These are phyloP conservation scores for Dichetophora obliterata DNA, from an alignment of 2,888 invertebrate genomes.

Conservation along the genomic window DNA sequence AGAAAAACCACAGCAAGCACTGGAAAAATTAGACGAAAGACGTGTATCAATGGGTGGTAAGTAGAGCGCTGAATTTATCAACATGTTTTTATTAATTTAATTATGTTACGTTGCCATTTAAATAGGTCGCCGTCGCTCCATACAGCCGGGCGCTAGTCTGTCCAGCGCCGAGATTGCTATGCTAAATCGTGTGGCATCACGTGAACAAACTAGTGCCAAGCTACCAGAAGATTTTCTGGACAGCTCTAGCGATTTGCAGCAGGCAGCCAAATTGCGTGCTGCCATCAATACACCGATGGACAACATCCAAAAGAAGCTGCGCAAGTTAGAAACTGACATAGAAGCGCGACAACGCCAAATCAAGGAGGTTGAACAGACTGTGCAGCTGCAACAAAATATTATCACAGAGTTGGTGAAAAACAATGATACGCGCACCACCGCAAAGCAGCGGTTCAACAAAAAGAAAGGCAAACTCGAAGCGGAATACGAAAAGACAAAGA, in stretches of 20 bases:
- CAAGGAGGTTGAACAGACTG: conserved; percentile 77
- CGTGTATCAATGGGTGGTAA: conserved; percentile 56
- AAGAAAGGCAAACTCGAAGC: conserved; percentile 75
- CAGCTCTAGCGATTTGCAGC: conserved; percentile 57
- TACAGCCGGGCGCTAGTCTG: conserved; percentile 75
- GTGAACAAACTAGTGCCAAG: conserved; percentile 54
- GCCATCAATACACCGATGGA: conserved; percentile 62
- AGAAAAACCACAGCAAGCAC: conserved; percentile 31
- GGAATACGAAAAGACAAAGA: conserved; percentile 74
- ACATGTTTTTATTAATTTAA: neutral
- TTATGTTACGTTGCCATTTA: neutral
- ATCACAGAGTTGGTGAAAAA: conserved; percentile 78
- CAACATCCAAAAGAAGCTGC: conserved; percentile 65
- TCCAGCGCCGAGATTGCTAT: conserved; percentile 75
- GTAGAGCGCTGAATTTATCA: conserved; percentile 11
- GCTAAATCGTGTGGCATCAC: conserved; percentile 73
- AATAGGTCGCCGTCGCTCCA: conserved; percentile 71
- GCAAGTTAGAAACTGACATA: conserved; percentile 72
- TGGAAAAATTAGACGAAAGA: conserved; percentile 55
- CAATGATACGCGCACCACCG: conserved; percentile 73
- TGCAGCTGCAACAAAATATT: conserved; percentile 81
- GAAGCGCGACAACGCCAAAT: conserved; percentile 78
- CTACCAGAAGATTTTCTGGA: conserved; percentile 62
- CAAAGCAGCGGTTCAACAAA: conserved; percentile 75
- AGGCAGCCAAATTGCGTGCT: conserved; percentile 53